Conservation (phyloP, 1,140 invertebrate species). For the Penaeus japonicus region DNA sequence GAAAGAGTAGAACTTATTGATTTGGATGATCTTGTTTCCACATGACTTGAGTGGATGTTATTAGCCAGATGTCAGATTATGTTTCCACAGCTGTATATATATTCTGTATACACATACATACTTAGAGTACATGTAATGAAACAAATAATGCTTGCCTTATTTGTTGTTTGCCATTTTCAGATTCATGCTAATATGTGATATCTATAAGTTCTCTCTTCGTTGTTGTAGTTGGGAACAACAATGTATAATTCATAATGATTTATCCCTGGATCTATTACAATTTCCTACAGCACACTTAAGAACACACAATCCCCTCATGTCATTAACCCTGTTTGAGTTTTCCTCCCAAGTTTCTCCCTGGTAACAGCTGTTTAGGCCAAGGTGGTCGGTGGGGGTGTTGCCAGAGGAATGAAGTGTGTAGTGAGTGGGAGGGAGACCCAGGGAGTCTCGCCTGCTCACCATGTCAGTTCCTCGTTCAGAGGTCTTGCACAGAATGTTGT, state of each 20-base stretch:
- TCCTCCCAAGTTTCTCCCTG: constrained; percentile 53
- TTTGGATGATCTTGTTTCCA: constrained; percentile 20
- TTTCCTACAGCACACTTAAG: constrained; percentile 18
- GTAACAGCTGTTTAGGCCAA: constrained; percentile 42
- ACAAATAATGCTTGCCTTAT: too few species aligned
- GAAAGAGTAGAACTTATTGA: constrained; percentile 56
- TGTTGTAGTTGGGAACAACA: constrained; percentile 53
- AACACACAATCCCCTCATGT: constrained; percentile 29
- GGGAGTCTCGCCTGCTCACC: constrained; percentile 37
- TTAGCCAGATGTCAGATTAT: background rate
- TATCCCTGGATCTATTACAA: constrained; percentile 22
- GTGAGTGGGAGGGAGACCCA: constrained; percentile 3
- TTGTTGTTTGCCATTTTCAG: background rate
- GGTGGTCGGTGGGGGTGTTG: background rate
- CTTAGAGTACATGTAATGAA: background rate
- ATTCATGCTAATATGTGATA: constrained; percentile 29
- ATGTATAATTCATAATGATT: constrained; percentile 27
- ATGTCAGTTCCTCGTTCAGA: constrained; percentile 42
- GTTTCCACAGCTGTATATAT: background rate
- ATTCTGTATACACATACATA: constrained; percentile 28
- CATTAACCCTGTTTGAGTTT: constrained; percentile 54
- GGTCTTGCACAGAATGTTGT: constrained; percentile 29
- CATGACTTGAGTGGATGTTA: constrained; percentile 14
- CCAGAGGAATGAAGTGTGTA: constrained; percentile 2
- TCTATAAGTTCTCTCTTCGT: constrained; percentile 54